Conservation (phyloP, 2,113 vertebrate species). For the Alaudala cheleensis region DNA sequence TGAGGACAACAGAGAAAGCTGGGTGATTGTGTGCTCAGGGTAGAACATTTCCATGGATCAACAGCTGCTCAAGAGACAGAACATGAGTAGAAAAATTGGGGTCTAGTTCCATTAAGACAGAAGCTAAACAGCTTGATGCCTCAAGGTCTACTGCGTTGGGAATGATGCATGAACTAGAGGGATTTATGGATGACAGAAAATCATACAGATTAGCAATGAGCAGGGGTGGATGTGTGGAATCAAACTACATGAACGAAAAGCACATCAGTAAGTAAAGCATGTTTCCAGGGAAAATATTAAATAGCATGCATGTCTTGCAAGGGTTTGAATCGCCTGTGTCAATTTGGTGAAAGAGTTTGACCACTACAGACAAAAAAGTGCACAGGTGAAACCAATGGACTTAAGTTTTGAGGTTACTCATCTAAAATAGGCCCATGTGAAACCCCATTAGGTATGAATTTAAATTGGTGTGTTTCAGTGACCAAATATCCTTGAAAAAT, state of each 20-base stretch:
- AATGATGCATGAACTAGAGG: not conserved
- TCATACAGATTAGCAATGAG: not conserved
- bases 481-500: not conserved
- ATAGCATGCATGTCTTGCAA: not conserved
- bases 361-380: not conserved
- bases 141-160: not conserved
- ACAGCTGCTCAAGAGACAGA: not conserved
- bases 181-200: not conserved
- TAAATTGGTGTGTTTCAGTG: not conserved
- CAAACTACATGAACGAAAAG: not conserved
- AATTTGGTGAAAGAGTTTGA: not conserved
- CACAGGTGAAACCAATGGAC: not conserved
- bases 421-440: not conserved
- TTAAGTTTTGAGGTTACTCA: not conserved
- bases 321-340: not conserved
- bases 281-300: not conserved
- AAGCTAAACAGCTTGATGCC: not conserved
- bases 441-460: not conserved
- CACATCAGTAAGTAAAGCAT: not conserved
- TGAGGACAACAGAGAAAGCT: not conserved
- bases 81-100: not conserved
- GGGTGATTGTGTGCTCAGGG: not conserved
- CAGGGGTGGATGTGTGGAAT: not conserved
- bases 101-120: not conserved
- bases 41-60: not conserved